Conservation (phyloP, 2,113 vertebrate species). For the Cichladusa arquata region DNA sequence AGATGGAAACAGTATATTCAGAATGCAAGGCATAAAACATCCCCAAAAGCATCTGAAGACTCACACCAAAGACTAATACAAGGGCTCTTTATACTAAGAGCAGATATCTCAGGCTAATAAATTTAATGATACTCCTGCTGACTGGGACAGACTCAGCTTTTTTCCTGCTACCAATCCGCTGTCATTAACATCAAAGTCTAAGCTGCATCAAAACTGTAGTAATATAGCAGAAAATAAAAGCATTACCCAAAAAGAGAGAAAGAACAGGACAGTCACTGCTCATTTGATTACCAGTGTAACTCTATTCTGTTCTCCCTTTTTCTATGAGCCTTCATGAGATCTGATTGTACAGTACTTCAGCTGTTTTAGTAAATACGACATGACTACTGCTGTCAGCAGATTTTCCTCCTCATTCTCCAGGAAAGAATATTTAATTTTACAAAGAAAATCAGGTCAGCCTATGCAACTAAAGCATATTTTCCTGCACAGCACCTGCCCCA, state of each 20-base stretch:
- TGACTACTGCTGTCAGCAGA: slow-evolving; percentile 58
- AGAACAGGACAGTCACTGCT: slow-evolving; percentile 27
- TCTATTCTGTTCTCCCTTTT: slow-evolving; percentile 29
- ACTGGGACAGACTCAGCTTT: slow-evolving; percentile 53
- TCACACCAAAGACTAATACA: slow-evolving; percentile 15
- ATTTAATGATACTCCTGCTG: slow-evolving; percentile 61
- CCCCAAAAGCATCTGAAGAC: background rate
- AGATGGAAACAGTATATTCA: background rate
- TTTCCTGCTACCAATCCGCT: slow-evolving; percentile 36
- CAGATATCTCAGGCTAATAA: slow-evolving; percentile 47
- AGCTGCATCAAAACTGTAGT: slow-evolving; percentile 53
- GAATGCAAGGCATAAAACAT: background rate
- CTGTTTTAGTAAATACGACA: slow-evolving; percentile 62
- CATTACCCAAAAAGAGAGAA: background rate
- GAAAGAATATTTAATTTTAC: slow-evolving; percentile 67
- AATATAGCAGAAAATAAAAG: slow-evolving; percentile 55
- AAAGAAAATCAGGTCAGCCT: slow-evolving; percentile 60
- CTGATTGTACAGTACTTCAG: slow-evolving; percentile 33
- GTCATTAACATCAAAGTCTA: slow-evolving; percentile 58
- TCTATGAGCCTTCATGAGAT: background rate
- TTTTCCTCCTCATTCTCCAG: slow-evolving; percentile 62
- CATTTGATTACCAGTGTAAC: slow-evolving; percentile 46
- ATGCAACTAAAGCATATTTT: slow-evolving; percentile 41
- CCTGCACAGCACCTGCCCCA: slow-evolving; percentile 25
- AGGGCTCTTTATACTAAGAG: slow-evolving; percentile 33